A percentile compares a stretch with the other conserved stretches of the same genome.
Conservation (phyloP, 2,113 vertebrate genomes). For the Nibea albiflora region DNA sequence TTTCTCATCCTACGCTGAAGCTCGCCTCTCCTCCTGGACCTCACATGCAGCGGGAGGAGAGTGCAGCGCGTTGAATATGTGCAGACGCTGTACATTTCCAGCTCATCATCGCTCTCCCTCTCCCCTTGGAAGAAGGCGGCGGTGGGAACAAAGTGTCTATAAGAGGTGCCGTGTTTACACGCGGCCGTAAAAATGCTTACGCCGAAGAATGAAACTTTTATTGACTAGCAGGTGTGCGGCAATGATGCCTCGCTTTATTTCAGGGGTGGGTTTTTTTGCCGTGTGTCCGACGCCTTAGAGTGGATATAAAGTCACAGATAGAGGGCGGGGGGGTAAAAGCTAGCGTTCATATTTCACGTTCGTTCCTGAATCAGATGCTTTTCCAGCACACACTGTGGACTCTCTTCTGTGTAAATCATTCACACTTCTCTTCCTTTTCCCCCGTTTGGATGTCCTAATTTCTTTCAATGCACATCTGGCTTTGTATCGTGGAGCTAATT, state of each 20-base stretch:
- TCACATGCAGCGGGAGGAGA: neutral
- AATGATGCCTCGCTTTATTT: constrained; percentile 7
- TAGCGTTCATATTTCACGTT: constrained; percentile 30
- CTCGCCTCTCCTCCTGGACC: constrained; percentile 6
- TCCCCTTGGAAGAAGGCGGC: neutral
- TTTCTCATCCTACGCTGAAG: neutral
- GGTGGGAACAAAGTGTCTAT: constrained; percentile 18
- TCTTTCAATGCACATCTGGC: constrained; percentile 21
- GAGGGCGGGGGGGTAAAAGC: constrained; percentile 18
- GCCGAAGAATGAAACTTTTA: constrained; percentile 47
- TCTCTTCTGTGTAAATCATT: constrained; percentile 26
- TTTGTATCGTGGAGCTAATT: constrained; percentile 24
- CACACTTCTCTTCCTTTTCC: constrained; percentile 1
- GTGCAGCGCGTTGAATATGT: neutral
- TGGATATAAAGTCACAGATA: neutral
- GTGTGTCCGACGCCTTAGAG: neutral
- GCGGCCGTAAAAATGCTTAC: constrained; percentile 36
- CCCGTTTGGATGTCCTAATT: constrained; percentile 32
- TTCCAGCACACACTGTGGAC: neutral
- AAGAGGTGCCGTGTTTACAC: constrained; percentile 31
- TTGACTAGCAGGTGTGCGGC: constrained; percentile 32
- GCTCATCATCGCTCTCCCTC: neutral
- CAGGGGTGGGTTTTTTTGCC: constrained; percentile 8
- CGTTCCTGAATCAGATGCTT: neutral
- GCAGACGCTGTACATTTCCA: constrained; percentile 4